Base-by-base conservation (phyloP, 2,888 invertebrate genomes). In the Andrena minutula region DNA sequence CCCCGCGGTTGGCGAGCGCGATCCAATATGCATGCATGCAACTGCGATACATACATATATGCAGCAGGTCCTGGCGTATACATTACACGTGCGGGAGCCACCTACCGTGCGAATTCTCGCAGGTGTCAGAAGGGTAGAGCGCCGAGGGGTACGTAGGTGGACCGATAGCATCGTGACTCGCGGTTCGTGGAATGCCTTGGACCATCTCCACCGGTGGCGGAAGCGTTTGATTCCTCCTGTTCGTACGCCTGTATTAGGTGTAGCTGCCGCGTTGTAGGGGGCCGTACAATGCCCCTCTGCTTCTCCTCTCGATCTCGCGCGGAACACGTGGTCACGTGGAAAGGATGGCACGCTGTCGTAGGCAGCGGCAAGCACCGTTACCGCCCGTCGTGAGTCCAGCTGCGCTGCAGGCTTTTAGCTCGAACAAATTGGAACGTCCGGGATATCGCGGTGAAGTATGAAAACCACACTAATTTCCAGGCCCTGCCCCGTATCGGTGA, bases 91-190 rank as follows among this genome's bases (percentile, higher is more conserved):
- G 79, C 80, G 75, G 75, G 49, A 86, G 80, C 79, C 85, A 88
- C 85, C 89, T 84, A 84, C 83, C 89, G 87, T 89, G 89, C 83
- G 88, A 90, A 90, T 84, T 83, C 85, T 86, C 81, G 87, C 89
- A 89, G 89, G 89, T 89, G 89, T 89, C 81, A 71, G 80, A 58
- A 79, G 72, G 73, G 58, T 66, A 76, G 51, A 61, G 56, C 60
- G 76, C 56, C 65, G 51, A 32, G 35, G 32, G 51, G 51, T 60
- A 65, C 65, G 61, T 70, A 65, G 74, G 79, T 71, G 73, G 60
- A 75, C 70, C 78, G 80, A 83, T 82, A 81, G 66, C 77, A 86
- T 88, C 89, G 84, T 84, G 85, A 84, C 83, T 86, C 71, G 88
- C 82, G 68, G 75, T 86, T 82, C 76, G 78, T 72, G 83, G 77